A percentile compares a stretch with the other conserved stretches of the same genome.
Evolutionary conservation across 2,113 vertebrate species (phyloP).

Genomic region (Percina caprodes): DNA sequence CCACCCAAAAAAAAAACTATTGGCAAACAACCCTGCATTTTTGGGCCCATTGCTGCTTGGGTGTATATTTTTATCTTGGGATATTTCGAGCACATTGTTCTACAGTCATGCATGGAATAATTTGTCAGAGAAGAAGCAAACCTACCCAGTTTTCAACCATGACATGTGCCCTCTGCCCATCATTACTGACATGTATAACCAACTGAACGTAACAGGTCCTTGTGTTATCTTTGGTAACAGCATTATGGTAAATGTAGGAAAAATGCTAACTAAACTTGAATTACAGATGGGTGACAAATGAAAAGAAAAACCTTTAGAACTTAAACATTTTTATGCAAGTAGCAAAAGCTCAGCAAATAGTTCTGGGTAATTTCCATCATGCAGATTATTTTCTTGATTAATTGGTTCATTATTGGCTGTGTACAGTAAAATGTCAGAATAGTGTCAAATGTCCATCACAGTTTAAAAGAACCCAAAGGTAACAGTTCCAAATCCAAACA

Average conservation of each 20-base stretch:
- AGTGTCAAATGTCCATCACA: not conserved
- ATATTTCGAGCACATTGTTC: constrained; percentile 32
- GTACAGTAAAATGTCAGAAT: not conserved
- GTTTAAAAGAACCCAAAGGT: too few species aligned
- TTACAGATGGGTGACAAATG: not conserved
- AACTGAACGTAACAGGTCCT: too few species aligned
- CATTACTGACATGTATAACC: not conserved
- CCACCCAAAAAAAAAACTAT: not conserved
- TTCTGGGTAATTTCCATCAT: too few species aligned
- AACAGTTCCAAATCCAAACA: too few species aligned
- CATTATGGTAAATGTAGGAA: not conserved
- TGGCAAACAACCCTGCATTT: constrained; percentile 19
- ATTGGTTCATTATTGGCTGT: not conserved
- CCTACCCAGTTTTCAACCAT: not conserved
- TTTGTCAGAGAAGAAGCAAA: not conserved
- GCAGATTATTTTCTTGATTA: too few species aligned
- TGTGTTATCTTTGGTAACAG: not conserved
- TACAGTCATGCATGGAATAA: not conserved
- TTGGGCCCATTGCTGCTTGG: not conserved
- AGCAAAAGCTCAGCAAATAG: too few species aligned
- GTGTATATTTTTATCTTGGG: constrained; percentile 5
- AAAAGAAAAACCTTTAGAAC: too few species aligned
- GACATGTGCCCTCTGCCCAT: not conserved
- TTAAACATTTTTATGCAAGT: too few species aligned
- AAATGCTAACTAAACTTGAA: not conserved